Evolutionary conservation across 2,113 vertebrate genomes (phyloP).

Genomic region (Brachionichthys hirsutus): DNA sequence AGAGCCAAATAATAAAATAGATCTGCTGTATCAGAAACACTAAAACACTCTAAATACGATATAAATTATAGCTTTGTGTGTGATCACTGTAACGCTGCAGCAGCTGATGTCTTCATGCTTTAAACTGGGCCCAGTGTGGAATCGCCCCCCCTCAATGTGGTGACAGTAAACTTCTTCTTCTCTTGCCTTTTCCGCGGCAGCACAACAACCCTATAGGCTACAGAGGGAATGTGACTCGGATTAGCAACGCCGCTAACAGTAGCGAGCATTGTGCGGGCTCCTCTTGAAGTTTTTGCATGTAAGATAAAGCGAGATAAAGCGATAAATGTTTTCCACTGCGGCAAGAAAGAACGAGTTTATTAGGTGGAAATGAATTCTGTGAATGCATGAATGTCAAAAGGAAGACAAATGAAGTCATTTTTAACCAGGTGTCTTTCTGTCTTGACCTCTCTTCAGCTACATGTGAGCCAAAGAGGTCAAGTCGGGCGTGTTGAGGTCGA

Average conservation of each 20-base stretch:
- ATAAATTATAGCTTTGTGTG: no score
- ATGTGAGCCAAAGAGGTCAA: constrained; percentile 18
- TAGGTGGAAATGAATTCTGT: neutral
- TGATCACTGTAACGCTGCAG: constrained; percentile 47
- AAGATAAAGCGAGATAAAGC: neutral
- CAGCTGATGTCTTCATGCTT: constrained; percentile 65
- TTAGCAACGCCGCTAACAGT: constrained; percentile 30
- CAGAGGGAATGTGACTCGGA: constrained; percentile 34
- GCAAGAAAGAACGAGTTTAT: constrained; percentile 13
- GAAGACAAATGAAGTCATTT: constrained; percentile 23
- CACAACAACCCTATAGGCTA: constrained; percentile 13
- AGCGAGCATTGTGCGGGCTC: constrained; percentile 1
- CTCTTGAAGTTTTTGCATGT: neutral
- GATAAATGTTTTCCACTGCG: constrained; percentile 17
- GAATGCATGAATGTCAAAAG: constrained; percentile 16
- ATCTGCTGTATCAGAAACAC: no score
- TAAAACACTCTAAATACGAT: no score
- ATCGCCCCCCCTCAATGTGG: constrained; percentile 38
- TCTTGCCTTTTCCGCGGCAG: no score
- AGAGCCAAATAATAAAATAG: no score
- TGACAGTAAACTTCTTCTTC: constrained; percentile 30
- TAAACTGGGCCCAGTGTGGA: constrained; percentile 41
- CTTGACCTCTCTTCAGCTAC: constrained; percentile 1
- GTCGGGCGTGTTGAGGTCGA: constrained; percentile 29
- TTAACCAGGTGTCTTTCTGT: neutral